Evolutionary conservation across 2,797 vertebrate genomes (phyloP), one percentile per base, ranked within the genome.

Genomic region (Mastacembelus armatus): DNA sequence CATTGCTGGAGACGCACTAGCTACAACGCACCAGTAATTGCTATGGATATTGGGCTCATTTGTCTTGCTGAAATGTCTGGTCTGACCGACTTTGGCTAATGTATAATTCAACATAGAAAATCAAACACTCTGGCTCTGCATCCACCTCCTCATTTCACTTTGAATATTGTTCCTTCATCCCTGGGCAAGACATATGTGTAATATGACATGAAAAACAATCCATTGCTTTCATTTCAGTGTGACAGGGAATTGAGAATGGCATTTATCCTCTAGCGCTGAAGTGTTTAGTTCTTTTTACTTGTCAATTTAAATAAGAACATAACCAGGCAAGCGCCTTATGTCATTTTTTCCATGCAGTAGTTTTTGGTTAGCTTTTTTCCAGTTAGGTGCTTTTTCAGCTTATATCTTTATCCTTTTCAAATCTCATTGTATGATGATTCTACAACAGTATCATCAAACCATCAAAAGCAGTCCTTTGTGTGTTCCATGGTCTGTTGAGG

Each of bases 61-160:
- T 85, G 77, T 90, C 79, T 83, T 42, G 61, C 44, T 71, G 47
- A 78, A 78, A 77, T 59, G 71, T 74, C 72, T 84, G 29, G 71
- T 85, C 63, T 68, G 45, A 74, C 71, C 84, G 69, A 76, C 75
- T 84, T 76, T 66, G 51, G 47, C 51, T 80, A 49, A 89, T 86
- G 76, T 88, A 67, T 88, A 91, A 88, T 89, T 85, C 81, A 83
- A 22, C 67, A 49, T 18, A 68, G 66, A 81, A 83, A 87, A 80
- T 82, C 70, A 78, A 86, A 86, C 66, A 64, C 38, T 61, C 62
- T 15, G 49, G 77, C 66, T 66, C 76, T 64, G 57, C 74, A 83
- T 87, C 88, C 85, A 77, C 84, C 81, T 85, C 77, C 72, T 83
- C 81, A 73, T 74, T 54, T 65, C 50, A 60, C 73, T 81, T 64